Base-by-base conservation (phyloP, 2,113 vertebrate genomes). In the Thalassoma bifasciatum region DNA sequence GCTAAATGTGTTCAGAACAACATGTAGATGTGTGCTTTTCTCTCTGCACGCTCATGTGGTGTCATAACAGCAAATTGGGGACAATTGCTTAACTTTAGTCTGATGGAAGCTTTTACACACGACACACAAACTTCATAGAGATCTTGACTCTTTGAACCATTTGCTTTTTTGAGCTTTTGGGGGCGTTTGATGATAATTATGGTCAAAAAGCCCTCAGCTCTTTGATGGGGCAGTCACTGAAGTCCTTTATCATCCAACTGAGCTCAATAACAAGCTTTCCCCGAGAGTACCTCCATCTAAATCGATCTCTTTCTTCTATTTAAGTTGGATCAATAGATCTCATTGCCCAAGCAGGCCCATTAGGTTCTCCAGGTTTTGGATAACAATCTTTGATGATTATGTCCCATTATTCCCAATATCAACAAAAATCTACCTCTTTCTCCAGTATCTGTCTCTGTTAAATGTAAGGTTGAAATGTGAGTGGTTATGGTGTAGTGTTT, bases 321-420 rank as follows among this genome's bases (percentile, higher is more conserved):
- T 70, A 66, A 79, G 62, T 57, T 67, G 24, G 49, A 85, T 89
- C 83, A 64, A 87, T 89, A 68, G 38, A 37, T 66, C 38, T 75
- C 47, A 74, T 78, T 63, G 47, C 66, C 66, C 44, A 11, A 1
- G 37, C 30, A 4, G 8, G 23, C 69, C 36, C 1, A 26, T 77
- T 22, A 36, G 50, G 62, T 75, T 53, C 50, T 46, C 49, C 47
- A 10, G 21, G 34, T 38, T 64, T 46, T 46, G 30, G 30, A 30
- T 30, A 57, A 66, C 76, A 52, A 73, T 47, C 16, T 2, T 12
- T 30, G 30, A 8, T 65, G 19, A 71, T 69, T 26, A 64, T 53
- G 72, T 66, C 59, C 34, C 72, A 47, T 76, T 60, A 49, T 59
- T 81, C 60, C 70, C 56, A 7, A 8, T 51, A 37, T 19, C 57